These are phyloP conservation scores for Rotaria sp. DNA, from an alignment of 2,888 invertebrate genomes.

Conservation along the genomic window DNA sequence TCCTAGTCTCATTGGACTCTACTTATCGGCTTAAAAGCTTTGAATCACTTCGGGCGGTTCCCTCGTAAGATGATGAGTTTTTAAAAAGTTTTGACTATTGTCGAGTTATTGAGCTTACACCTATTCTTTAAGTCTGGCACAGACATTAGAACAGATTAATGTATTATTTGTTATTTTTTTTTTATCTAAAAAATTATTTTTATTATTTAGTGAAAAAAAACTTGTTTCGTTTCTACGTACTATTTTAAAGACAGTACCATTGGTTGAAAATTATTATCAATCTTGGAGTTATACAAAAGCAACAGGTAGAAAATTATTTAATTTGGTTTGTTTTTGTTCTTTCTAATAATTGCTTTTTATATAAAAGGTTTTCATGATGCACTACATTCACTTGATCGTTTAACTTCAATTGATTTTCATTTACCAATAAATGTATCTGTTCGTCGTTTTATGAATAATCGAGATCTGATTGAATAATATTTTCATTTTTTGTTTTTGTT, in stretches of 20 bases:
- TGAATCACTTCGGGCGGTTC: too few species aligned
- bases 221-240: constrained; percentile 86
- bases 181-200: constrained; percentile 43
- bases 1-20: too few species aligned
- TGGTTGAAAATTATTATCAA: constrained; percentile 58
- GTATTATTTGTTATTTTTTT: not conserved
- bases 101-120: too few species aligned
- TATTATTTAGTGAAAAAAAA: constrained; percentile 68
- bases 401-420: constrained; percentile 77
- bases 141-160: too few species aligned
- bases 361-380: constrained; percentile 82
- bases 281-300: constrained; percentile 85
- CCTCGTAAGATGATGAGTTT: too few species aligned
- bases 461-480: constrained; percentile 3
- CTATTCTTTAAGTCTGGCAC: too few species aligned
- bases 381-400: constrained; percentile 75
- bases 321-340: constrained; percentile 57
- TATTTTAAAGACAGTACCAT: constrained; percentile 70
- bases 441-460: constrained; percentile 59
- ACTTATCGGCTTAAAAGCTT: too few species aligned
- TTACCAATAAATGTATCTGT: constrained; percentile 92
- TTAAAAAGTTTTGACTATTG: too few species aligned
- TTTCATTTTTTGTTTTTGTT: not conserved
- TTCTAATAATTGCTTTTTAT: constrained; percentile 44
- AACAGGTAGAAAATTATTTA: constrained; percentile 69